phyloP scores from a whole-genome alignment of 2,797 vertebrate genomes.

The Poecilia velifera region DNA sequence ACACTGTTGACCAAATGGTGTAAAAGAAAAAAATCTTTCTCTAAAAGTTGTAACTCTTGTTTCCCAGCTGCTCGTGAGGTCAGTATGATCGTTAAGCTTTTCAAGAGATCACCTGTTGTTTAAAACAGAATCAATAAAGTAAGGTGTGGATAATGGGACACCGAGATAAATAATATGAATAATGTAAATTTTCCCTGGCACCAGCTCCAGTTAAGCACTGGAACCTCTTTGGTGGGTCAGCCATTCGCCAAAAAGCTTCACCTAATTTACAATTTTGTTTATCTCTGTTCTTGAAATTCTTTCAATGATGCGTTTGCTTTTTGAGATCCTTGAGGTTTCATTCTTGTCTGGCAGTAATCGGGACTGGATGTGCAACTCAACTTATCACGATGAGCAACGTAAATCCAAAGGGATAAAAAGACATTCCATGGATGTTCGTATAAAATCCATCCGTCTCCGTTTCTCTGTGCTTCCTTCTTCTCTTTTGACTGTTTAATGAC shows the following conservation, averaged over 20 bases:
- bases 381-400: not conserved
- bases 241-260: not conserved
- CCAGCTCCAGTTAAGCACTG: not conserved
- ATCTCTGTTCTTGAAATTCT: not conserved
- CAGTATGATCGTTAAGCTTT: not conserved
- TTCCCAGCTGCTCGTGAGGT: not conserved
- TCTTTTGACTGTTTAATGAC: conserved; percentile 35
- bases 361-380: not conserved
- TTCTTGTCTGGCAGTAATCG: not conserved
- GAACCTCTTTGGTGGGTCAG: not conserved
- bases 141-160: not conserved
- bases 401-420: not conserved
- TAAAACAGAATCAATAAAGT: not conserved
- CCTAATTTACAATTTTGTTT: not conserved
- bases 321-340: not conserved
- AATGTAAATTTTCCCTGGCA: not conserved
- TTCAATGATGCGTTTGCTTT: not conserved
- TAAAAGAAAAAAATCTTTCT: not conserved
- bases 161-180: not conserved
- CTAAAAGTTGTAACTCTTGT: not conserved
- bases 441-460: not conserved
- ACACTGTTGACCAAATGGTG: not conserved
- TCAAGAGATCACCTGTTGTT: not conserved
- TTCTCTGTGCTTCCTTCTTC: conserved; percentile 16
- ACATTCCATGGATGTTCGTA: not conserved